phyloP scores from a whole-genome alignment of 2,113 vertebrate genomes.

The Ifrita kowaldi region DNA sequence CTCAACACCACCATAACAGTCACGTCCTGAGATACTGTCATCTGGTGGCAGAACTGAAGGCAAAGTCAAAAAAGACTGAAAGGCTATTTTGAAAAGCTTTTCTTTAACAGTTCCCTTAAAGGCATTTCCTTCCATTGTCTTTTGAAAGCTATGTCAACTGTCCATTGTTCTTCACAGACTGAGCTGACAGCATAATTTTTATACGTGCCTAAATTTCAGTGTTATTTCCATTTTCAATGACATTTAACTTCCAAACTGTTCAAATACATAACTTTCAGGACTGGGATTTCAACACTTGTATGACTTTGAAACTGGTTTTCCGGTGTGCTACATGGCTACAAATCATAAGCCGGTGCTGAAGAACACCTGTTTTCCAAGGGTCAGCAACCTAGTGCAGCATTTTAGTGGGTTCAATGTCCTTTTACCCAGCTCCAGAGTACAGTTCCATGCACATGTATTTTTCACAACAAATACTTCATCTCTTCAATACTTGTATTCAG shows the following conservation, averaged over 20 bases:
- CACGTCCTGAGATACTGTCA: neutral
- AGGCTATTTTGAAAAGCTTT: constrained; percentile 34
- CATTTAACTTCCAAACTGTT: neutral
- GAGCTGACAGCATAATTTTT: neutral
- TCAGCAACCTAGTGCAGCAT: neutral
- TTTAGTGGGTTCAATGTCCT: neutral
- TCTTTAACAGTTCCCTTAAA: neutral
- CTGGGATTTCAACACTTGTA: neutral
- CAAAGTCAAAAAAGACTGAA: neutral
- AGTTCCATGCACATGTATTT: neutral
- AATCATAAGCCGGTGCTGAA: neutral
- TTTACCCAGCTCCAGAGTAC: neutral
- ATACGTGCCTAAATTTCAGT: neutral
- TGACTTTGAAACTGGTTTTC: neutral
- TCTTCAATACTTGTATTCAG: neutral
- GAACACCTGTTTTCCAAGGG: neutral
- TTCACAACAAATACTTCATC: neutral
- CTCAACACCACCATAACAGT: neutral
- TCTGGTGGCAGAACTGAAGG: neutral
- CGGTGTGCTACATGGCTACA: neutral
- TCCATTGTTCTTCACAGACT: neutral
- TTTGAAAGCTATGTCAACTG: neutral
- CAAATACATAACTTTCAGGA: neutral
- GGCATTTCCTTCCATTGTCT: constrained; percentile 51
- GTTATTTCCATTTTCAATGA: neutral